A percentile compares a stretch with the other conserved stretches of the same genome.
Conservation (phyloP, 1,140 invertebrate species). For the Rhyacophila brunnea region DNA sequence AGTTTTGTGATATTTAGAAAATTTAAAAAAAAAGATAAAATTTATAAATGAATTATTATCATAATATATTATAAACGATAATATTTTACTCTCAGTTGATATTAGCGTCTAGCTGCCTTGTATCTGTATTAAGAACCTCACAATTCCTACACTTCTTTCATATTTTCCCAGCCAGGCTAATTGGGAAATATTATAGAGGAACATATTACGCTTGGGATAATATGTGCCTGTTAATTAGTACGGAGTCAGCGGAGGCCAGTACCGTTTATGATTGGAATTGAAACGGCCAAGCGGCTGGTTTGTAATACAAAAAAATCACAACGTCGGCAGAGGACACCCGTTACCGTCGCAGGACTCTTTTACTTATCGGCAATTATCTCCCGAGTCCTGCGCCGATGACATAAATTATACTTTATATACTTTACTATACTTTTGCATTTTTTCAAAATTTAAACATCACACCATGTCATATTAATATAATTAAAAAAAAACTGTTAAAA, state of each 20-base stretch:
- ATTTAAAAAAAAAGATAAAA: too few species aligned
- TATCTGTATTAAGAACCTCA: too few species aligned
- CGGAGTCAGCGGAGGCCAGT: conserved; percentile 17
- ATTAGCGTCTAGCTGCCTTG: too few species aligned
- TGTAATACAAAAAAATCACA: conserved; percentile 14
- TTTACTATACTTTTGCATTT: too few species aligned
- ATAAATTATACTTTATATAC: too few species aligned
- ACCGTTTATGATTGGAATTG: conserved; percentile 34
- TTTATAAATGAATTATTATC: too few species aligned
- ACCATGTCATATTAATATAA: too few species aligned
- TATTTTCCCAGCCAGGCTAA: conserved; percentile 17
- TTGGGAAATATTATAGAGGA: conserved; percentile 25
- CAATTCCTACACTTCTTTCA: background rate
- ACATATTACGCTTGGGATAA: conserved; percentile 3
- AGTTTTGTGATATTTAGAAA: too few species aligned
- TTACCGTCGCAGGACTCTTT: background rate
- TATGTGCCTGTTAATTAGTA: conserved; percentile 28
- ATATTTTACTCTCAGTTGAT: too few species aligned
- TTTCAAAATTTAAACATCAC: too few species aligned
- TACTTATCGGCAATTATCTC: conserved; percentile 1
- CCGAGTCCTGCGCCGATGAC: background rate
- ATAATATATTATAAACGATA: too few species aligned
- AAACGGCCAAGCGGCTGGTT: conserved; percentile 13
- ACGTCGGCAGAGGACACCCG: background rate
- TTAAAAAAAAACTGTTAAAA: too few species aligned